Evolutionary conservation across 2,888 invertebrate species (phyloP).

Genomic region (Trissoscelio sp.): DNA sequence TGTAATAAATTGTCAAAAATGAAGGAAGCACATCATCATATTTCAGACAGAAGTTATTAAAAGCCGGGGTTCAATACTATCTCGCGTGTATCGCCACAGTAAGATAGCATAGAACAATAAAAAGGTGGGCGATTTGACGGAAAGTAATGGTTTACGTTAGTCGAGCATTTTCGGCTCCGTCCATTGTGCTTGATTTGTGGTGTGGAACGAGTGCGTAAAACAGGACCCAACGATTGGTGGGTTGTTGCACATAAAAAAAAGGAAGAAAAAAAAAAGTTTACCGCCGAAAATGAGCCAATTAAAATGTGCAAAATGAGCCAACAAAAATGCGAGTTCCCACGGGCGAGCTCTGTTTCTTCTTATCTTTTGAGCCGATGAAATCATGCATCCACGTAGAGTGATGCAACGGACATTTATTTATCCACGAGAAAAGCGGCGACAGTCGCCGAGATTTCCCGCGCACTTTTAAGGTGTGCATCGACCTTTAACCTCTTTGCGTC

Average conservation of each 20-base stretch:
- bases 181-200: conserved; percentile 55
- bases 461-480: conserved; percentile 58
- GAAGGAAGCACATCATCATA: too few relatives aligned
- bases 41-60: too few relatives aligned
- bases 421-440: conserved; percentile 52
- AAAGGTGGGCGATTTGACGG: conserved; percentile 39
- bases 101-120: conserved; percentile 53
- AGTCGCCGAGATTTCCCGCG: conserved; percentile 55
- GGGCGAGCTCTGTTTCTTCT: conserved; percentile 4
- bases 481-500: conserved; percentile 63
- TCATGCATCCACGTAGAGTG: conserved; percentile 42
- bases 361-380: conserved; percentile 21
- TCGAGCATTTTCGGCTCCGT: conserved; percentile 41
- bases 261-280: too few relatives aligned
- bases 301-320: background rate
- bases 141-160: conserved; percentile 41
- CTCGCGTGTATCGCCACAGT: conserved; percentile 17
- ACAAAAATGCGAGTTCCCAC: conserved; percentile 31
- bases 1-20: too few relatives aligned
- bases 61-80: background rate
- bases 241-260: conserved; percentile 5
- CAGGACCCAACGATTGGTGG: background rate
- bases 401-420: conserved; percentile 53
- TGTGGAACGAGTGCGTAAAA: conserved; percentile 41
- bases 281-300: conserved; percentile 25